Percentiles rank a stretch among this genome's conserved stretches.
phyloP scores from a whole-genome alignment of 2,797 vertebrate species.

The Anolis apletophallus region DNA sequence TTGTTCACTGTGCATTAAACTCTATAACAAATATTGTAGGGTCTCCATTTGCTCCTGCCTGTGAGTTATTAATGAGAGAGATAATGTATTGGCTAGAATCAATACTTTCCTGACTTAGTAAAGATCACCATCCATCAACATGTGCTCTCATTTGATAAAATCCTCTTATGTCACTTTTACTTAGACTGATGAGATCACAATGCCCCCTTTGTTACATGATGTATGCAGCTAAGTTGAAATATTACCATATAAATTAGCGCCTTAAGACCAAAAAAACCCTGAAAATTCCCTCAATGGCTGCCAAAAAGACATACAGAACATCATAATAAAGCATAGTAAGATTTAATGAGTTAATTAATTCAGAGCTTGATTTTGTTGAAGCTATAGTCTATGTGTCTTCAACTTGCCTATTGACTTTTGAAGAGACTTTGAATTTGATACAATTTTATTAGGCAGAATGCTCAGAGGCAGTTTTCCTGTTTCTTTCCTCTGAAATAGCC shows the following conservation, averaged over 20 bases:
- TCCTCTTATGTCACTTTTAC: slow-evolving; percentile 56
- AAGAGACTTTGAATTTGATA: too few species aligned
- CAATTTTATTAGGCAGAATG: too few species aligned
- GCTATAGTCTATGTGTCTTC: neutral
- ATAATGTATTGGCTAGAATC: slow-evolving; percentile 74
- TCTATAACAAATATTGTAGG: neutral
- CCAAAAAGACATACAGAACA: slow-evolving; percentile 50
- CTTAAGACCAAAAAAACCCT: slow-evolving; percentile 52
- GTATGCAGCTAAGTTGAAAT: slow-evolving; percentile 49
- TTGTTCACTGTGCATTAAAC: slow-evolving; percentile 50
- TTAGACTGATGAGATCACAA: slow-evolving; percentile 67
- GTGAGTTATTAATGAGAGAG: slow-evolving; percentile 67
- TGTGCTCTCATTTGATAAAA: slow-evolving; percentile 67
- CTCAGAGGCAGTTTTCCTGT: too few species aligned
- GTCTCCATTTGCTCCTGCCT: slow-evolving; percentile 64
- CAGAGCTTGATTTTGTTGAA: slow-evolving; percentile 50
- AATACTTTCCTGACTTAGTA: slow-evolving; percentile 67
- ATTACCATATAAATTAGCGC: slow-evolving; percentile 68
- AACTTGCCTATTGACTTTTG: too few species aligned
- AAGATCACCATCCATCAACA: slow-evolving; percentile 67
- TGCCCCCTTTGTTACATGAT: slow-evolving; percentile 61
- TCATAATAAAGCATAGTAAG: slow-evolving; percentile 50
- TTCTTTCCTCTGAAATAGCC: too few species aligned
- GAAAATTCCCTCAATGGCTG: slow-evolving; percentile 49
- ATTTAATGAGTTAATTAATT: slow-evolving; percentile 50